Evolutionary conservation across 2,113 vertebrate species (phyloP).

Genomic region (Hydrolagus affinis): DNA sequence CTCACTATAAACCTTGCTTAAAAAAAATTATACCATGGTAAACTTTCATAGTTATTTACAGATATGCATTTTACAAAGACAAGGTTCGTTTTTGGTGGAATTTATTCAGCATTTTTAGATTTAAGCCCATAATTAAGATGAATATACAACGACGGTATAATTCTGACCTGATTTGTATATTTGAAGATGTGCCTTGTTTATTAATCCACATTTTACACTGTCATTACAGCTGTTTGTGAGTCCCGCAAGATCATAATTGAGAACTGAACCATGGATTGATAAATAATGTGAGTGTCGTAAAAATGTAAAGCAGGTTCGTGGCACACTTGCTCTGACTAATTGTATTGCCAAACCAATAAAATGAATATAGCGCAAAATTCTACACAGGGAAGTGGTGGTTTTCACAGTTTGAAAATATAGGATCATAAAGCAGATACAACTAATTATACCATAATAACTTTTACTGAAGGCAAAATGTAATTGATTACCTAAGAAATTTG

Average conservation of each 20-base stretch:
- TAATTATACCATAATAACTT: background rate
- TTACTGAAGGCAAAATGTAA: background rate
- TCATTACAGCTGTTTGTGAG: conserved; percentile 7
- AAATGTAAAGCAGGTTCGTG: conserved; percentile 25
- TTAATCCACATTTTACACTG: background rate
- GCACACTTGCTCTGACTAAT: conserved; percentile 21
- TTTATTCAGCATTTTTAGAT: background rate
- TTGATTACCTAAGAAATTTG: background rate
- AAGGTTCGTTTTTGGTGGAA: background rate
- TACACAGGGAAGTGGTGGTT: background rate
- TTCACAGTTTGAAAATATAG: background rate
- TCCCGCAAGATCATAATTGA: conserved; percentile 23
- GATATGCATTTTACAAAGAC: background rate
- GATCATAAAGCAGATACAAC: background rate
- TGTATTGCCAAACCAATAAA: background rate
- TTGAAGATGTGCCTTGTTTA: conserved; percentile 21
- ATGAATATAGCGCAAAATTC: conserved; percentile 17
- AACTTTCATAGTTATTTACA: conserved; percentile 17
- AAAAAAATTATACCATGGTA: background rate
- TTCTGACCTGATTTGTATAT: conserved; percentile 13
- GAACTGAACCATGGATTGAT: conserved; percentile 17
- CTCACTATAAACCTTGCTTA: background rate
- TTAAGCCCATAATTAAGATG: conserved; percentile 4
- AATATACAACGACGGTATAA: conserved; percentile 1
- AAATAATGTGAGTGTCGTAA: conserved; percentile 17